Conservation (phyloP, 1,140 invertebrate species). For the Drosophila teissieri region DNA sequence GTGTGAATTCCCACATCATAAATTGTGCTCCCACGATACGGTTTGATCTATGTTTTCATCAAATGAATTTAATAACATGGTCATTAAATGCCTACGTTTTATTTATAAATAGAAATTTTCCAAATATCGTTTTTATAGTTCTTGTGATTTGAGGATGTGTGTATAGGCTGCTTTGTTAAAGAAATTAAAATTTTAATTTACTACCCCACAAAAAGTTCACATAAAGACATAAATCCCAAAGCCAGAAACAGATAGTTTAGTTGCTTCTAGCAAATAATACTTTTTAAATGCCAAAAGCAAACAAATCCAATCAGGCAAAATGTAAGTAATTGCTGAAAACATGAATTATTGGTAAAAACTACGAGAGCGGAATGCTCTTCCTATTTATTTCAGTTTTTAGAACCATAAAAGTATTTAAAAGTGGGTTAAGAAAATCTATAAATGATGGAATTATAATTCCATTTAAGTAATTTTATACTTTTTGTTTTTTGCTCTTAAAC, state of each 20-base stretch:
- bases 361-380: constrained; percentile 11
- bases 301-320: constrained; percentile 52
- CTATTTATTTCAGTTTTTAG: background rate
- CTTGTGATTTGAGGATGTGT: constrained; percentile 8
- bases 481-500: background rate
- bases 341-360: background rate
- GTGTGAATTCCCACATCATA: constrained; percentile 8
- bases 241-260: constrained; percentile 32
- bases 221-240: constrained; percentile 51
- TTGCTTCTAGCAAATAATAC: constrained; percentile 24
- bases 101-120: constrained; percentile 29
- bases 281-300: constrained; percentile 40
- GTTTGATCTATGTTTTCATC: constrained; percentile 42
- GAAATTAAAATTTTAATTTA: constrained; percentile 54
- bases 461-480: no score
- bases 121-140: constrained; percentile 33
- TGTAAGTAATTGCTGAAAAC: constrained; percentile 22
- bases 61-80: constrained; percentile 42
- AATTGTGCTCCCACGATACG: background rate
- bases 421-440: background rate
- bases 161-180: constrained; percentile 14
- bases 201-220: constrained; percentile 44
- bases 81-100: constrained; percentile 14
- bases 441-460: no score
- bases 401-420: background rate